These are phyloP conservation scores for Acleris holmiana DNA, from an alignment of 2,888 invertebrate genomes.

Conservation along the genomic window DNA sequence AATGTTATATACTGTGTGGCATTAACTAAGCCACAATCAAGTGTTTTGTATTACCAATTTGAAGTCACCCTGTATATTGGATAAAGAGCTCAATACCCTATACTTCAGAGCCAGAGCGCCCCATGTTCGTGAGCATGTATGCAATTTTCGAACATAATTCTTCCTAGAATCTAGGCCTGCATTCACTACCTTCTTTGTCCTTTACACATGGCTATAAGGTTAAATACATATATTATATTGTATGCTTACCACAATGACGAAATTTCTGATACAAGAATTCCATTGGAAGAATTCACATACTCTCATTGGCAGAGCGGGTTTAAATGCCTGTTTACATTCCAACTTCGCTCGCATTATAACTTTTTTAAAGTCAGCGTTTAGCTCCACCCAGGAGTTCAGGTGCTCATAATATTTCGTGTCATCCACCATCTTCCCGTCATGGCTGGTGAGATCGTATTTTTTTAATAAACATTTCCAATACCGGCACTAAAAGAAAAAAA, in stretches of 20 bases:
- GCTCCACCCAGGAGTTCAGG: slow-evolving; percentile 60
- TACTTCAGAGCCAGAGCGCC: too few species aligned
- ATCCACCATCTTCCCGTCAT: slow-evolving; percentile 42
- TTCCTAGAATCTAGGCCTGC: too few species aligned
- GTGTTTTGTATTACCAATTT: too few species aligned
- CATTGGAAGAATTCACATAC: slow-evolving; percentile 53
- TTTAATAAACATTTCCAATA: slow-evolving; percentile 62
- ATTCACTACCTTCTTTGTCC: too few species aligned
- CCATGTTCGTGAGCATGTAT: too few species aligned
- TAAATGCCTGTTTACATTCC: slow-evolving; percentile 51
- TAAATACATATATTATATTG: too few species aligned
- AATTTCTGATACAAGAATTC: slow-evolving; percentile 58
- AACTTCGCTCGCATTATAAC: slow-evolving; percentile 55
- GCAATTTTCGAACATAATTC: too few species aligned
- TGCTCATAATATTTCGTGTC: slow-evolving; percentile 58
- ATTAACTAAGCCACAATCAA: too few species aligned
- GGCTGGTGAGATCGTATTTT: slow-evolving; percentile 55
- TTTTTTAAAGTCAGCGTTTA: slow-evolving; percentile 57
- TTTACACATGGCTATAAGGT: too few species aligned
- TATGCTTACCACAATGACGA: slow-evolving; percentile 52
- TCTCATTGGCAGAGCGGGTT: slow-evolving; percentile 50
- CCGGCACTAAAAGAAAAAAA: slow-evolving; percentile 58
- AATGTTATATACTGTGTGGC: too few species aligned
- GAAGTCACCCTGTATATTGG: too few species aligned
- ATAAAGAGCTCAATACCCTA: too few species aligned